These are phyloP conservation scores for Antheraea mylitta DNA, from an alignment of 1,140 invertebrate species.

Conservation along the genomic window DNA sequence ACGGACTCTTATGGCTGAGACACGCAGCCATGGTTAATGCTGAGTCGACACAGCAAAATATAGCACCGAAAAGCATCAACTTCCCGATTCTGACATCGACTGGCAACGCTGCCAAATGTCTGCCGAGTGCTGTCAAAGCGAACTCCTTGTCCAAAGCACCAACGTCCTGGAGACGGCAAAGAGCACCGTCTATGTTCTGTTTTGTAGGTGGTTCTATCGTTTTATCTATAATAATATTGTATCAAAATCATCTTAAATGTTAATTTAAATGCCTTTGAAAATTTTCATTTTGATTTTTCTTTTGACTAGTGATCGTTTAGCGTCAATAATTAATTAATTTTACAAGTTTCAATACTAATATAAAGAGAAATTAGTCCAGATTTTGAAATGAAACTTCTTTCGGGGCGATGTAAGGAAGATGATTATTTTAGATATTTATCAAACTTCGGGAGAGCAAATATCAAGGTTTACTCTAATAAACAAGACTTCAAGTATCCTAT, in stretches of 20 bases:
- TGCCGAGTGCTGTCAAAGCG: conserved; percentile 92
- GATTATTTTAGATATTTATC: too few relatives aligned
- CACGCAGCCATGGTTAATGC: conserved; percentile 95
- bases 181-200: conserved; percentile 88
- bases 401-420: too few relatives aligned
- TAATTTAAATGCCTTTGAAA: too few relatives aligned
- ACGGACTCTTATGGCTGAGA: conserved; percentile 92
- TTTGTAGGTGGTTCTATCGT: conserved; percentile 90
- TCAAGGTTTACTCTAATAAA: too few relatives aligned
- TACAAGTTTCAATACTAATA: too few relatives aligned
- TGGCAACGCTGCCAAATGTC: conserved; percentile 92
- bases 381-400: too few relatives aligned
- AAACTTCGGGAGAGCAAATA: too few relatives aligned
- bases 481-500: too few relatives aligned
- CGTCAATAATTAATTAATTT: too few relatives aligned
- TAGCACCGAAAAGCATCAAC: conserved; percentile 93
- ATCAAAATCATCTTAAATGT: neutral
- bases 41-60: conserved; percentile 96
- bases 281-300: too few relatives aligned
- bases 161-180: conserved; percentile 88
- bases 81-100: conserved; percentile 95
- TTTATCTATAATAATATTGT: conserved; percentile 56
- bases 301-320: too few relatives aligned
- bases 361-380: too few relatives aligned
- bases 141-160: conserved; percentile 91